These are phyloP conservation scores for Pachyramphus minor DNA, from an alignment of 2,113 vertebrate species.

Conservation along the genomic window DNA sequence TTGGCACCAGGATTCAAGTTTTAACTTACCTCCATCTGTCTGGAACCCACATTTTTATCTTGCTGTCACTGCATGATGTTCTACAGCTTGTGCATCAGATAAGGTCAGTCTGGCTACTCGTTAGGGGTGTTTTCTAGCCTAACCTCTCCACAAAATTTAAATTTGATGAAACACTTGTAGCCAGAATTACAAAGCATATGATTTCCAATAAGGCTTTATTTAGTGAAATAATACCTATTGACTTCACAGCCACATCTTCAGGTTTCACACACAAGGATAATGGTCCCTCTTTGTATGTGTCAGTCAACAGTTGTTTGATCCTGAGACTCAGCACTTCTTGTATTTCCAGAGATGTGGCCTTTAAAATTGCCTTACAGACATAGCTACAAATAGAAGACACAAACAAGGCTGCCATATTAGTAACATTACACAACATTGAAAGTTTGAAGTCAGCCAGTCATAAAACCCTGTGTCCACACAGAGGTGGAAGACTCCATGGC, in stretches of 20 bases:
- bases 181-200: neutral
- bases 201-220: neutral
- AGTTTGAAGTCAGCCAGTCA: neutral
- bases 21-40: neutral
- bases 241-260: conserved; percentile 16
- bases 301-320: conserved; percentile 22
- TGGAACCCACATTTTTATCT: neutral
- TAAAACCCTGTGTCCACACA: neutral
- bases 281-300: neutral
- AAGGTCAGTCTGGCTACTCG: neutral
- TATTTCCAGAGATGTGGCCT: conserved; percentile 29
- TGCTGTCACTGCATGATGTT: neutral
- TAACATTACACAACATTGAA: neutral
- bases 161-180: neutral
- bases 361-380: conserved; percentile 56
- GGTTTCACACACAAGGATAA: conserved; percentile 19
- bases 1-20: neutral
- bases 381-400: conserved; percentile 47
- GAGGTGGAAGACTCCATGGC: neutral
- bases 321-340: neutral
- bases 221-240: conserved; percentile 60
- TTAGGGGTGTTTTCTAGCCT: neutral
- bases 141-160: neutral
- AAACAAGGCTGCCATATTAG: neutral
- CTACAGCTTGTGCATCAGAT: neutral